Base-by-base conservation (phyloP, 2,797 vertebrate genomes). In the Novumbra hubbsi region DNA sequence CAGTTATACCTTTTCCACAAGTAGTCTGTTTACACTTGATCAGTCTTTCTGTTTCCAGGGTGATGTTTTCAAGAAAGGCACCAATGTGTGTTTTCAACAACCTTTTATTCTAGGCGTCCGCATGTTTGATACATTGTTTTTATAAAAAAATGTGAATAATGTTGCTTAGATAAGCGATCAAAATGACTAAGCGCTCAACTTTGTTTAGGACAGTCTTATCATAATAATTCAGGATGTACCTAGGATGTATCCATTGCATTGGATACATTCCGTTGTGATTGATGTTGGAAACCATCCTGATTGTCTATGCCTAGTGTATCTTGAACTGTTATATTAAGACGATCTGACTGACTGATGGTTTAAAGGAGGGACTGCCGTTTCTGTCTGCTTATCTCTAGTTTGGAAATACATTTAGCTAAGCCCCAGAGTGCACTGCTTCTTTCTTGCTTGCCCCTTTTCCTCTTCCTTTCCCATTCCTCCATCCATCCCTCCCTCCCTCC, bases 341-440 rank as follows among this genome's bases (percentile, higher is more conserved):
- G n/a, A 3, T 15, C 60, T 63, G 60, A 63, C 60, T 28, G 60
- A 27, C 21, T 63, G 60, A 27, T 63, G 60, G 60, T 30, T 63
- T 28, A 27, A 4, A 28, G 5, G 24, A 63, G 55, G 9, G 55
- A 57, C 21, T 4, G 9, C n/a, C 15, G 24, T 63, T 30, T 24
- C 24, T 63, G 14, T 28, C n/a, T 57, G 55, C 55, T 57, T 27
- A 63, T 63, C 24, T 62, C 15, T 62, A 0, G 7, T 63, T 63
- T 63, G 14, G 24, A 63, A 63, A 30, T 63, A 63, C 60, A 63
- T 63, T 63, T 30, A 63, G 60, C 60, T 17, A 30, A 24, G 60
- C 60, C 60, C 60, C 60, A 27, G 24, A 28, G 60, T 30, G 60
- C 60, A 28, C 5, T 1, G n/a, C 7, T n/a, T 68, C 19, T 48